Percentiles rank a stretch among this genome's conserved stretches.
phyloP scores from a whole-genome alignment of 2,888 invertebrate genomes.

The Tethea ocularis region DNA sequence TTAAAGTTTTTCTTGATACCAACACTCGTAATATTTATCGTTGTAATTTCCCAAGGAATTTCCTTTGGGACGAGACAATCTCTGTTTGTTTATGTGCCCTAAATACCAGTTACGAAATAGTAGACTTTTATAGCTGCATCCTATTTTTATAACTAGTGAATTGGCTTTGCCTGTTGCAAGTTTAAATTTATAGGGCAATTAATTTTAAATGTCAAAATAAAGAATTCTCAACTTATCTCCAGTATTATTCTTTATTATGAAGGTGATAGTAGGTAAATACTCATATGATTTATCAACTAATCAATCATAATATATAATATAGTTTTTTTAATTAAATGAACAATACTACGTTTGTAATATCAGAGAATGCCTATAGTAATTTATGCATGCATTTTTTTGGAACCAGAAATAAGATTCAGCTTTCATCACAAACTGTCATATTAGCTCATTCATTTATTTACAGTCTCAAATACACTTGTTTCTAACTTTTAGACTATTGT shows the following conservation, averaged over 20 bases:
- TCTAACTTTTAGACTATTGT: too few species aligned
- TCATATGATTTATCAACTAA: too few species aligned
- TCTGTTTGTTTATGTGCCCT: conserved; percentile 46
- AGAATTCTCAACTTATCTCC: not conserved
- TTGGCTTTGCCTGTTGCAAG: conserved; percentile 4
- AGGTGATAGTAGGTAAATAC: too few species aligned
- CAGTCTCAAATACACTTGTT: too few species aligned
- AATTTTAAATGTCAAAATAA: not conserved
- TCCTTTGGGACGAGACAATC: conserved; percentile 37
- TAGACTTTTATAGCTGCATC: conserved; percentile 27
- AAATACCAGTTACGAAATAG: conserved; percentile 53
- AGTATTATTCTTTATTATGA: not conserved
- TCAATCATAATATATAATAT: too few species aligned
- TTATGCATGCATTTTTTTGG: too few species aligned
- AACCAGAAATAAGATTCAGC: too few species aligned
- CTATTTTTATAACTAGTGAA: conserved; percentile 27
- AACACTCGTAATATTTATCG: conserved; percentile 19
- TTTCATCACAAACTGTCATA: too few species aligned
- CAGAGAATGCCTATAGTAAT: too few species aligned
- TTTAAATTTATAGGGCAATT: not conserved
- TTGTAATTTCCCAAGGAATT: conserved; percentile 35
- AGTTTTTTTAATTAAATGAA: too few species aligned
- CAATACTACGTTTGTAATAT: too few species aligned
- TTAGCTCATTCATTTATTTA: too few species aligned
- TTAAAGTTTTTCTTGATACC: not conserved